phyloP scores from a whole-genome alignment of 1,140 invertebrate species.

The Orchestia grillus region DNA sequence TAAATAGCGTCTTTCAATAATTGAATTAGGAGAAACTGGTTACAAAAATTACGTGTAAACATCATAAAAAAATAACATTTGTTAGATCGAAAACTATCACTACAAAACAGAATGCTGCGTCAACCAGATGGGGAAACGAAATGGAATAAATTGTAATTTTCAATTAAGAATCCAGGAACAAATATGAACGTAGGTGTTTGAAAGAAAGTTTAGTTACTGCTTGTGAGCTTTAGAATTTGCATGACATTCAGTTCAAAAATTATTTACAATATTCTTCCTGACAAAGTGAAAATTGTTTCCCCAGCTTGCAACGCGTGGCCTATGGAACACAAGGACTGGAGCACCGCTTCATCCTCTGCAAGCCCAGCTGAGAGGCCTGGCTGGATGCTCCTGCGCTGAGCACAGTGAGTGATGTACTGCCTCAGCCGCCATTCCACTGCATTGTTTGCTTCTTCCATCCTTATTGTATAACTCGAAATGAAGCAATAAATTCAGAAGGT shows the following conservation, averaged over 20 bases:
- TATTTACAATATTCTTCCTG: neutral
- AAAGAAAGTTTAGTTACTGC: neutral
- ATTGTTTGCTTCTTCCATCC: neutral
- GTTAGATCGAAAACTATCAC: no score
- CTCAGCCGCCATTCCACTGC: neutral
- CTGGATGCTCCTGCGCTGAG: no score
- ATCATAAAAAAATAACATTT: no score
- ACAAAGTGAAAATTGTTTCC: neutral
- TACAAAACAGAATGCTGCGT: no score
- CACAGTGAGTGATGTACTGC: neutral
- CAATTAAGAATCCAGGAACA: no score
- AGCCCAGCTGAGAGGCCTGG: no score
- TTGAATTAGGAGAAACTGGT: no score
- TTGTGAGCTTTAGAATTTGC: neutral
- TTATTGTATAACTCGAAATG: slow-evolving; percentile 44
- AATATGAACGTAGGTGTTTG: neutral
- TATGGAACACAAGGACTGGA: neutral
- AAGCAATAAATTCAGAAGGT: slow-evolving; percentile 11
- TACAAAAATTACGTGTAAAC: no score
- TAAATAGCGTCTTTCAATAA: no score
- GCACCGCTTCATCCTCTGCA: neutral
- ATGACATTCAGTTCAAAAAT: neutral
- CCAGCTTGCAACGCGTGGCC: neutral
- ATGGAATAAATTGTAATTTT: no score
- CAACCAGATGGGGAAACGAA: no score